Conservation (phyloP, 2,888 invertebrate genomes). For the Amblyteles armatorius region DNA sequence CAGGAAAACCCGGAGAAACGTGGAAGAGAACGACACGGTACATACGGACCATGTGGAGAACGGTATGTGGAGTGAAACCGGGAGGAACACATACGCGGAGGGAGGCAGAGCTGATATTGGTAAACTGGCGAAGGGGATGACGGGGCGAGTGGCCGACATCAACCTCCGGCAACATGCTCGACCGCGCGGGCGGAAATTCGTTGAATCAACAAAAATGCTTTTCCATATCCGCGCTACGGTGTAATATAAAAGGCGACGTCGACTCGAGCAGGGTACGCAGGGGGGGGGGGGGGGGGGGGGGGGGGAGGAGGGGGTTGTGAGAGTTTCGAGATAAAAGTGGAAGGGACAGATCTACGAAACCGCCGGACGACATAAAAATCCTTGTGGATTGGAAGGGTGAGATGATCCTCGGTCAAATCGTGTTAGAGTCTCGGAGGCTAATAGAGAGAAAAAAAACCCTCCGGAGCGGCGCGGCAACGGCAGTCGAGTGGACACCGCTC, state of each 20-base stretch:
- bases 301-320: background rate
- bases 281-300: background rate
- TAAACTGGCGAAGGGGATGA: slow-evolving; percentile 41
- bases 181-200: slow-evolving; percentile 59
- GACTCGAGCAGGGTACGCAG: background rate
- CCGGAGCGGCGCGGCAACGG: background rate
- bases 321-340: slow-evolving; percentile 41
- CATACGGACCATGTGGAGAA: background rate
- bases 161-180: slow-evolving; percentile 38
- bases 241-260: slow-evolving; percentile 25
- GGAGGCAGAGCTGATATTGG: slow-evolving; percentile 55
- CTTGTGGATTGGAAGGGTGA: slow-evolving; percentile 32
- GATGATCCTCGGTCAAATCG: slow-evolving; percentile 64
- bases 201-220: slow-evolving; percentile 70
- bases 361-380: slow-evolving; percentile 59
- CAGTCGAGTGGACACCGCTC: slow-evolving; percentile 50
- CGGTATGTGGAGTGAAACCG: slow-evolving; percentile 9
- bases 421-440: slow-evolving; percentile 57
- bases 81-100: slow-evolving; percentile 11
- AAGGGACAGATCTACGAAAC: slow-evolving; percentile 26
- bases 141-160: slow-evolving; percentile 40
- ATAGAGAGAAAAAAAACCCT: slow-evolving; percentile 44
- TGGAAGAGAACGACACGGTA: slow-evolving; percentile 18
- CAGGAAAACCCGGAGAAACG: slow-evolving; percentile 36
- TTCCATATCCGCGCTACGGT: slow-evolving; percentile 63